Evolutionary conservation across 2,888 invertebrate genomes (phyloP), one percentile per base, ranked within the genome.

Genomic region (Steromphala cineraria): DNA sequence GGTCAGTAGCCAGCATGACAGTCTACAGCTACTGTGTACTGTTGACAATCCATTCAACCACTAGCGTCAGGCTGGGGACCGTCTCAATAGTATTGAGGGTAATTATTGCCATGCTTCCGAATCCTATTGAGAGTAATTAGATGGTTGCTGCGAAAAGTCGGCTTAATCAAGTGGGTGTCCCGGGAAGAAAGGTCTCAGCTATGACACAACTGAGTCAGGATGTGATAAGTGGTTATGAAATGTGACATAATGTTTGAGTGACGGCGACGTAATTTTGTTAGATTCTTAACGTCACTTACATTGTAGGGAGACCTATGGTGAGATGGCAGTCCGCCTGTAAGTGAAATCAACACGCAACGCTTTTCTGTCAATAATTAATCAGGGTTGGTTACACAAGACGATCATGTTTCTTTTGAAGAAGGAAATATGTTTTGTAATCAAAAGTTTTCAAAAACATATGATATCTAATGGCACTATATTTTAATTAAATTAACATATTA

Each of bases 11-110:
- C 46, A 46, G 46, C 46, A 13, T 46, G 46, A 62, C 62, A 62
- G 62, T 28, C 62, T 28, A 62, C 28, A 13, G 62, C 62, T 24
- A 24, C 28, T 62, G 62, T 62, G 24, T 62, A 28, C 62, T 21
- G 62, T 62, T 62, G 62, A 62, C 62, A 62, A 62, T 15, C 62
- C 62, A 62, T 62, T 62, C 62, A 62, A 28, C 62, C 62, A 62
- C 62, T 24, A 28, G 62, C 19, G 62, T 13, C 15, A 15, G 62
- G 28, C 15, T 24, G 62, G 62, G 62, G 62, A 28, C 62, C 62
- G 28, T 62, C 62, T 62, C 62, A 62, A 62, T 28, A 62, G 62
- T 2, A 13, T 28, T 17, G 15, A 13, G 28, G 28, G 28, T 46
- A 24, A 28, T 28, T 13, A 24, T 28, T 28, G 62, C 62, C 62